phyloP scores from a whole-genome alignment of 2,797 vertebrate species.

The Syndactyla subalaris region DNA sequence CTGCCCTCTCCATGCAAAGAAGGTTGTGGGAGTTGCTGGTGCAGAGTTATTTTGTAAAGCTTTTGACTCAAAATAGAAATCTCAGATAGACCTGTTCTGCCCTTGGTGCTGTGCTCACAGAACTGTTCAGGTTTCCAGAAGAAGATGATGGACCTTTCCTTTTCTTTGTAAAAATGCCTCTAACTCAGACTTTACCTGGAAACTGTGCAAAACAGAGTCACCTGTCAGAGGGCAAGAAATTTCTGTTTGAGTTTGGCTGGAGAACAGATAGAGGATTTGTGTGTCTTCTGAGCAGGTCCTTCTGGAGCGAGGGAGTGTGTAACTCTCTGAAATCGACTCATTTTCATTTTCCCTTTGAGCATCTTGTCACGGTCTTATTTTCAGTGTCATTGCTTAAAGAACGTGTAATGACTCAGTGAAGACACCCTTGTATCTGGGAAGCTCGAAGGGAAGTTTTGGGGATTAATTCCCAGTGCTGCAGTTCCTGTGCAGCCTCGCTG shows the following conservation, averaged over 20 bases:
- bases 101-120: not conserved
- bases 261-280: not conserved
- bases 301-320: rapidly evolving
- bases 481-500: not conserved
- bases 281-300: not conserved
- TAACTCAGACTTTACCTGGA: not conserved
- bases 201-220: not conserved
- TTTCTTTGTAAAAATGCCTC: not conserved
- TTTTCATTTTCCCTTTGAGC: not conserved
- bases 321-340: not conserved
- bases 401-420: not conserved
- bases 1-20: not conserved
- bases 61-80: slow-evolving; percentile 51
- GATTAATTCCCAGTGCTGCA: not conserved
- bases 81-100: slow-evolving; percentile 6
- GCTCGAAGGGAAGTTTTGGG: not conserved
- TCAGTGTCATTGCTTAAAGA: not conserved
- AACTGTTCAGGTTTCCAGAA: not conserved
- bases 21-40: slow-evolving; percentile 11
- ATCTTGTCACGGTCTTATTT: not conserved
- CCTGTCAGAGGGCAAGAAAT: not conserved
- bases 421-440: not conserved
- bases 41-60: slow-evolving; percentile 15
- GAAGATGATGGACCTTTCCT: not conserved
- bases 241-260: not conserved